phyloP scores from a whole-genome alignment of 2,113 vertebrate species.

The Nanger granti region DNA sequence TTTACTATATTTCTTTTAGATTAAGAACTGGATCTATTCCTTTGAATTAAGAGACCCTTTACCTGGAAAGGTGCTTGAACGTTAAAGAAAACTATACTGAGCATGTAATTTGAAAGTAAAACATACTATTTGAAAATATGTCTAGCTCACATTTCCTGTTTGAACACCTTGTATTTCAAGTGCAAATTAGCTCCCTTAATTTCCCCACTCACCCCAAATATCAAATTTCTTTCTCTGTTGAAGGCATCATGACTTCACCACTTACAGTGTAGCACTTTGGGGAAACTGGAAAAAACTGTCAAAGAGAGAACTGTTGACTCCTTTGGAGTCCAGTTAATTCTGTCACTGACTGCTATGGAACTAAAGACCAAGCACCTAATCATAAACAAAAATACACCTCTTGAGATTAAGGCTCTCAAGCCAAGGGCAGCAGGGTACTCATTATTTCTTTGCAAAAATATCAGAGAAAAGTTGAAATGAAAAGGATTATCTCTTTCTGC shows the following conservation, averaged over 20 bases:
- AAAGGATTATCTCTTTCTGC: not conserved
- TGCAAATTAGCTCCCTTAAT: not conserved
- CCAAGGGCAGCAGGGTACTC: not conserved
- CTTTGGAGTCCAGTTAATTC: not conserved
- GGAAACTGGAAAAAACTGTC: not conserved
- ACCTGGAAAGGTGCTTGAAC: not conserved
- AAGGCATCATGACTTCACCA: not conserved
- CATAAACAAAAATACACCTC: not conserved
- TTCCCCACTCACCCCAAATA: not conserved
- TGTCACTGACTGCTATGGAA: not conserved
- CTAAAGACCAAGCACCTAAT: not conserved
- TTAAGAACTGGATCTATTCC: not conserved
- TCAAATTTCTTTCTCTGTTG: not conserved
- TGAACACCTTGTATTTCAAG: not conserved
- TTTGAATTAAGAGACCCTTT: slow-evolving; percentile 18
- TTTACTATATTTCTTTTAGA: not conserved
- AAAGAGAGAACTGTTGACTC: not conserved
- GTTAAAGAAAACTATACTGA: slow-evolving; percentile 33
- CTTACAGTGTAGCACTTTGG: not conserved
- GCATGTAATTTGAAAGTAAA: slow-evolving; percentile 23
- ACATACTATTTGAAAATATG: slow-evolving; percentile 11
- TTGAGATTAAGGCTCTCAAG: not conserved
- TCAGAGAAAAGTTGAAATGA: not conserved
- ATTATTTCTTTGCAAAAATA: not conserved
- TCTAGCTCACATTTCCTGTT: not conserved